Percentiles rank a stretch among this genome's conserved stretches.
Conservation (phyloP, 2,888 invertebrate species). For the Agriopis aurantiaria region DNA sequence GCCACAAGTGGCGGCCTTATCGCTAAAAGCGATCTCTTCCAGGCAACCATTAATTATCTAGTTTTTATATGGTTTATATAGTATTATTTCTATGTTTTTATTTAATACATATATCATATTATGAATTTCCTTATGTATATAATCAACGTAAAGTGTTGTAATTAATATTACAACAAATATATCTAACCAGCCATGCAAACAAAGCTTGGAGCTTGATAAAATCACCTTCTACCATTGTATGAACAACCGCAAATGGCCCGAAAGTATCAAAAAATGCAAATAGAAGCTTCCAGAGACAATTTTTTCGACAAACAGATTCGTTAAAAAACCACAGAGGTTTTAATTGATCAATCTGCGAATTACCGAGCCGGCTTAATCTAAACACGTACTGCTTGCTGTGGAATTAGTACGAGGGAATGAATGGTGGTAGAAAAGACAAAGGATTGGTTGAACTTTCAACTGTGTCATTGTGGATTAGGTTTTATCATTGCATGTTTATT, state of each 20-base stretch:
- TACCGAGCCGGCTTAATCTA: slow-evolving; percentile 13
- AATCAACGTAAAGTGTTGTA: too few relatives aligned
- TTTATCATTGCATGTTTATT: too few relatives aligned
- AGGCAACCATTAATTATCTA: too few relatives aligned
- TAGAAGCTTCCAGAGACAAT: slow-evolving; percentile 3
- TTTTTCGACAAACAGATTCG: slow-evolving; percentile 6
- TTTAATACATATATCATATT: too few relatives aligned
- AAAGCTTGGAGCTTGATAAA: slow-evolving; percentile 8
- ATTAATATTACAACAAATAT: too few relatives aligned
- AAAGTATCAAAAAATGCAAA: slow-evolving; percentile 20
- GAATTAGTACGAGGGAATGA: neutral
- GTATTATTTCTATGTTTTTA: too few relatives aligned
- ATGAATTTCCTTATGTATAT: too few relatives aligned
- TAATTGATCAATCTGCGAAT: slow-evolving; percentile 19
- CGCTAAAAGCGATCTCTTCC: too few relatives aligned
- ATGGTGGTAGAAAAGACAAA: neutral
- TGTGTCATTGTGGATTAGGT: too few relatives aligned
- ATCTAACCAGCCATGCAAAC: too few relatives aligned
- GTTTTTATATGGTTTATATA: too few relatives aligned
- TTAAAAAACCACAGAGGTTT: slow-evolving; percentile 9
- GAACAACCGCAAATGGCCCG: slow-evolving; percentile 2
- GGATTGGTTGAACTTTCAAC: neutral
- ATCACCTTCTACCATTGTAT: slow-evolving; percentile 2
- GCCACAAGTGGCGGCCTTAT: too few relatives aligned
- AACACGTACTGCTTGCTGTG: slow-evolving; percentile 6